Evolutionary conservation across 2,888 invertebrate species (phyloP), one percentile per base, ranked within the genome.

Genomic region (Trachelus troglodyta): DNA sequence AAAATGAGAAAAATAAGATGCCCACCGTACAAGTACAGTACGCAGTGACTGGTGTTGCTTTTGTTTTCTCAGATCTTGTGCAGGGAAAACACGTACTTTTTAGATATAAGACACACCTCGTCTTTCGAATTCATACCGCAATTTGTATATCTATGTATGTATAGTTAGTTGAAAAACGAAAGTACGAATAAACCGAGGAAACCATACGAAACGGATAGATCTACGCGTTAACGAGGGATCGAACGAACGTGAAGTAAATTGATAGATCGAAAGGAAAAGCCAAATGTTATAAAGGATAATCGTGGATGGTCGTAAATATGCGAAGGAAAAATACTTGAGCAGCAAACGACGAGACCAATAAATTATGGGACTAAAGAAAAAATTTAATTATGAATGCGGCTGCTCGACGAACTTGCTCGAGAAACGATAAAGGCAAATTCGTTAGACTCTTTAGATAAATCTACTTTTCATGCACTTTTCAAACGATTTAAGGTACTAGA

Each of bases 361-460:
- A 85, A 83, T 37, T 40, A 81, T 79, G 83, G 84, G 85, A 86
- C 85, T 84, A 86, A 85, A 80, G 79, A 76, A 84, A 82, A 78
- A 35, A 35, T 12, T 12, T 81, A 76, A 80, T 80, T 81, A 76
- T 79, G 75, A 81, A 85, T 83, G 79, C 40, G 77, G 76, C 78
- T 78, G 81, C 82, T 80, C 79, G 83, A 77, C 76, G 83, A 83
- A 79, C 79, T 79, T 81, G 75, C 69, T 77, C 79, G 77, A 79
- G 80, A 75, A 74, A 78, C 80, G 80, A 81, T 75, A 69, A 83
- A 81, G 9, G 56, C 56, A 23, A 56, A 56, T 56, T 56, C 23
- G 23, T 56, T 56, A 56, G 23, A 56, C 56, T 56, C 56, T 56
- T 9, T 56, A 56, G 56, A 23, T 56, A 56, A 56, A 56, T 56